Conservation (phyloP, 2,888 invertebrate genomes). For the Podotricha telesiphe region DNA sequence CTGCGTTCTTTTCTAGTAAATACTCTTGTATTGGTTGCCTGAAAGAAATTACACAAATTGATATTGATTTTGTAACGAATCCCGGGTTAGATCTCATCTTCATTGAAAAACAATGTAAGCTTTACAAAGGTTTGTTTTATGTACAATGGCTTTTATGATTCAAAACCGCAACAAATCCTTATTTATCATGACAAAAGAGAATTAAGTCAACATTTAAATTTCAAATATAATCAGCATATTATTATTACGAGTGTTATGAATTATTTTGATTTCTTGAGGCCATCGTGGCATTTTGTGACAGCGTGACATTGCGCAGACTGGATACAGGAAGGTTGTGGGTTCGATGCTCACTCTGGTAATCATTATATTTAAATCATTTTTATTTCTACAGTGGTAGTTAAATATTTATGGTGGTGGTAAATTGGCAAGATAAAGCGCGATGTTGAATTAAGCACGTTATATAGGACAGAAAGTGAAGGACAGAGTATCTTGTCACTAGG, state of each 20-base stretch:
- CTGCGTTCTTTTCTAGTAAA: too few relatives aligned
- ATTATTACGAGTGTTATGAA: background rate
- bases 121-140: constrained; percentile 23
- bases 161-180: constrained; percentile 25
- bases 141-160: constrained; percentile 23
- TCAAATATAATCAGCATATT: constrained; percentile 8
- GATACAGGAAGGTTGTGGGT: too few relatives aligned
- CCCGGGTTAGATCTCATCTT: constrained; percentile 18
- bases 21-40: background rate
- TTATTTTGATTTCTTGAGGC: constrained; percentile 10
- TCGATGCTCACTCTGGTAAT: too few relatives aligned
- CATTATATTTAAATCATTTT: too few relatives aligned
- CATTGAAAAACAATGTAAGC: constrained; percentile 26
- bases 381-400: too few relatives aligned
- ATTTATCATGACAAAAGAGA: constrained; percentile 29
- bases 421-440: too few relatives aligned
- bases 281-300: too few relatives aligned
- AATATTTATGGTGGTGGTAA: too few relatives aligned
- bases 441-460: too few relatives aligned
- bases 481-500: too few relatives aligned
- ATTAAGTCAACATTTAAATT: constrained; percentile 15
- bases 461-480: too few relatives aligned
- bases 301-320: too few relatives aligned
- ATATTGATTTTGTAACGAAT: constrained; percentile 23
- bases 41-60: background rate